These are phyloP conservation scores for Mythimna albipuncta DNA, from an alignment of 2,888 invertebrate genomes.

Conservation along the genomic window DNA sequence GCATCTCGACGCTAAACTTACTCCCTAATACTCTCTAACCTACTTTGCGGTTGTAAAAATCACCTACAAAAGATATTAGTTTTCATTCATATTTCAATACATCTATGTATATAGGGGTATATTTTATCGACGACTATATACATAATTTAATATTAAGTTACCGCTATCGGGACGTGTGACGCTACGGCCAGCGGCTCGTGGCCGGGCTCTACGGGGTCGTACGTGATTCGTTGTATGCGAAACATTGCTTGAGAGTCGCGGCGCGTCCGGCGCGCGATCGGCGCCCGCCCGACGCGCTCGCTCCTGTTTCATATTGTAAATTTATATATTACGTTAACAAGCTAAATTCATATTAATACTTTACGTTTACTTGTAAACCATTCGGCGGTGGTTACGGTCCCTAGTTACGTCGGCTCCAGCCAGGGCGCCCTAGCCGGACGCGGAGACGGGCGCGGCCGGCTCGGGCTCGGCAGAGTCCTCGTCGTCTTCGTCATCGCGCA, in stretches of 20 bases:
- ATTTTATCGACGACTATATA: slow-evolving; percentile 89
- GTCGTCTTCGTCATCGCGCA: slow-evolving; percentile 93
- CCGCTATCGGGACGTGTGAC: slow-evolving; percentile 86
- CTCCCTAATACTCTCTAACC: slow-evolving; percentile 86
- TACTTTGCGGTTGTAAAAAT: slow-evolving; percentile 91
- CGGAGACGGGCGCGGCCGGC: slow-evolving; percentile 69
- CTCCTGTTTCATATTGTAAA: slow-evolving; percentile 84
- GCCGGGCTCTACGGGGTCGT: slow-evolving; percentile 87
- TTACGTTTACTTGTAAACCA: slow-evolving; percentile 86
- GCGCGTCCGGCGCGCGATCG: slow-evolving; percentile 72
- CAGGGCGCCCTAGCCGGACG: slow-evolving; percentile 68
- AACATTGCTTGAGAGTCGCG: slow-evolving; percentile 88
- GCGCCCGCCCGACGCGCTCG: slow-evolving; percentile 75
- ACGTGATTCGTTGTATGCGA: slow-evolving; percentile 91
- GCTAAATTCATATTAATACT: slow-evolving; percentile 90
- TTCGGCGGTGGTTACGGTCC: slow-evolving; percentile 85
- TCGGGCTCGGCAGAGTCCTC: slow-evolving; percentile 84
- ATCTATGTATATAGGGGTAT: slow-evolving; percentile 90
- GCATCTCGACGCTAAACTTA: slow-evolving; percentile 87
- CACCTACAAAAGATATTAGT: slow-evolving; percentile 91
- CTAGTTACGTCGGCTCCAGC: slow-evolving; percentile 75
- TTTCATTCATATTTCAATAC: slow-evolving; percentile 89
- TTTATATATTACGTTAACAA: slow-evolving; percentile 85
- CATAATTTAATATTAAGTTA: slow-evolving; percentile 79
- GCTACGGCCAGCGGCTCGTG: slow-evolving; percentile 82